Base-by-base conservation (phyloP, 1,140 invertebrate species). In the Steinernema khuongi region DNA sequence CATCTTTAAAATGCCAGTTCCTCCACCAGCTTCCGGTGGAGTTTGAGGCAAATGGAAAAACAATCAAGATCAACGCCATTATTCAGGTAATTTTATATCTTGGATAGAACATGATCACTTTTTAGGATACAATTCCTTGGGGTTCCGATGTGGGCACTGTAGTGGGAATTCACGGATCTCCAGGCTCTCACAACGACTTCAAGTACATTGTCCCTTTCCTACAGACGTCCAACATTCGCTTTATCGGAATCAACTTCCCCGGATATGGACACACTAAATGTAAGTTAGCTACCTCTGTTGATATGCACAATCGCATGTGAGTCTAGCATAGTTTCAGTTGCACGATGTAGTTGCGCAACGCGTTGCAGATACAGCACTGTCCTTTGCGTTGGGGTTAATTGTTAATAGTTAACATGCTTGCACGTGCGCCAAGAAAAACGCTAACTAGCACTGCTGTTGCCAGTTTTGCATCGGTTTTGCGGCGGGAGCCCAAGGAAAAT, bases 181-280 rank as follows among this genome's bases (percentile, higher is more conserved):
- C 77, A 1, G 77, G 77, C 19, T 78, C 77, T 1, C 77, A 78
- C 50, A 74, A 70, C 17, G 77, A 78, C 43, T 78, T 73, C 36
- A 78, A 78, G 29, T 78, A 79, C 66, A 66, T 78, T 19, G 26
- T 66, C 1, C 77, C 74, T 31, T 19, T n/a, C 26, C 50, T 78
- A 44, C 17, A 70, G 1, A 1, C 44, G 1, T 28, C 68, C 29
- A 31, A 28, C 1, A 69, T 78, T 22, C 31, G 77, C 18, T 78
- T 78, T 32, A 77, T 78, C 31, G 77, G 77, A 30, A 30, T 78
- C 71, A 78, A 78, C 29, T 78, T 71, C 30, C 77, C 77, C 0
- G 77, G 77, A 41, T 78, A 77, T 67, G 76, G 76, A 22, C 32
- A 69, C n/a, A 76, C 75, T n/a, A 30, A 68, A 36, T 44, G 77